phyloP scores from a whole-genome alignment of 2,113 vertebrate species.

The Gobiocypris rarus region DNA sequence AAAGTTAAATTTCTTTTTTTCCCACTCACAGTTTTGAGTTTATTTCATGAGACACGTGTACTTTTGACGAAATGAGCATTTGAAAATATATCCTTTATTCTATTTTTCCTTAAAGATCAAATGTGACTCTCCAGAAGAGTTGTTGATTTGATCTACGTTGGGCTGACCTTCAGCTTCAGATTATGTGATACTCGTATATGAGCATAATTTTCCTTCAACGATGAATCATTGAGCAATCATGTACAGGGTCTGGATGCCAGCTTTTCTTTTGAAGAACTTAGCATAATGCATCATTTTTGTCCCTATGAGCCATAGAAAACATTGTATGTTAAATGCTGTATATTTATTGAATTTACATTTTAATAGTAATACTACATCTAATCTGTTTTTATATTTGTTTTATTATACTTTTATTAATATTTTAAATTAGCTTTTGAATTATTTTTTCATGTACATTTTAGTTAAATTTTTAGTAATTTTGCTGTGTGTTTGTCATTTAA shows the following conservation, averaged over 20 bases:
- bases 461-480: no score
- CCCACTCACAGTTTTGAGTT: neutral
- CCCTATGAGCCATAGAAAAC: neutral
- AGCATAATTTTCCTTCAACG: constrained; percentile 26
- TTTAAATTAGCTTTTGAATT: no score
- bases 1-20: neutral
- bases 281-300: constrained; percentile 5
- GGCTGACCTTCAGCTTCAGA: neutral
- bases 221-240: constrained; percentile 40
- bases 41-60: neutral
- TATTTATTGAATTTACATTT: no score
- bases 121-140: neutral
- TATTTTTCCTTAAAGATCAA: neutral
- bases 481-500: no score
- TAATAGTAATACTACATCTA: neutral
- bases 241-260: neutral
- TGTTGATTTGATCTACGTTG: neutral
- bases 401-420: no score
- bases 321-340: neutral
- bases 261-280: neutral
- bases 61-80: constrained; percentile 1
- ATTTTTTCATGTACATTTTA: no score
- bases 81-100: neutral
- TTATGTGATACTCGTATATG: neutral
- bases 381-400: neutral